Conservation (phyloP, 2,888 invertebrate species). For the Melieria picta region DNA sequence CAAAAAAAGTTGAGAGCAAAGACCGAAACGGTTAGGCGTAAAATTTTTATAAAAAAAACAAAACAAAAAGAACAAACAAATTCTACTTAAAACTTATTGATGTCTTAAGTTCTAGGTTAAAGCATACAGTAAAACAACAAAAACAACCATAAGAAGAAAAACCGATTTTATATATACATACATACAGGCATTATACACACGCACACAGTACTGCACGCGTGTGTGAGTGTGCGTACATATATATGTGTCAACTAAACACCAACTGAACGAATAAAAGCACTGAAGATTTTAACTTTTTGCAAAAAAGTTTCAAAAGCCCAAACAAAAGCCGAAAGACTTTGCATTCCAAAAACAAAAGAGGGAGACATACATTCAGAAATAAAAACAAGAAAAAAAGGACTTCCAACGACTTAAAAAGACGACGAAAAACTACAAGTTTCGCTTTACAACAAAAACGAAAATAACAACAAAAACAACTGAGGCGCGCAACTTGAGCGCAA, state of each 20-base stretch:
- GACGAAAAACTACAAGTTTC: slow-evolving; percentile 52
- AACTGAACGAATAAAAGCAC: slow-evolving; percentile 12
- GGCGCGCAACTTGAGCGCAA: background rate
- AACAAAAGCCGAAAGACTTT: slow-evolving; percentile 34
- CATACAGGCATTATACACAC: slow-evolving; percentile 12
- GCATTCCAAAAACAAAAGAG: slow-evolving; percentile 18
- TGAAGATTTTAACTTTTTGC: background rate
- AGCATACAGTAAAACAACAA: slow-evolving; percentile 17
- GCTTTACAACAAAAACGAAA: too few species aligned
- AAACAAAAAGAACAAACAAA: slow-evolving; percentile 4
- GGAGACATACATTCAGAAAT: slow-evolving; percentile 1
- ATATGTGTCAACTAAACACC: slow-evolving; percentile 3
- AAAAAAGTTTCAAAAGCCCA: slow-evolving; percentile 18
- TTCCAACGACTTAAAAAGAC: slow-evolving; percentile 64
- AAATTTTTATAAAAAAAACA: slow-evolving; percentile 18
- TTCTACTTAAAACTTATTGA: slow-evolving; percentile 26
- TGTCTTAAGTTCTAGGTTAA: slow-evolving; percentile 34
- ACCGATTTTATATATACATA: slow-evolving; percentile 32
- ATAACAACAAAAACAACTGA: slow-evolving; percentile 6
- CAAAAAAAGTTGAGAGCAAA: background rate
- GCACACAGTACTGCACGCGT: too few species aligned
- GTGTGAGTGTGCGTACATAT: background rate
- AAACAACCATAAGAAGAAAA: slow-evolving; percentile 34
- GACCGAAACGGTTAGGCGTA: slow-evolving; percentile 15
- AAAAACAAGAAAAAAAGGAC: slow-evolving; percentile 47